These are phyloP conservation scores for Potorous gilbertii DNA, from an alignment of 2,797 vertebrate genomes.

Conservation along the genomic window DNA sequence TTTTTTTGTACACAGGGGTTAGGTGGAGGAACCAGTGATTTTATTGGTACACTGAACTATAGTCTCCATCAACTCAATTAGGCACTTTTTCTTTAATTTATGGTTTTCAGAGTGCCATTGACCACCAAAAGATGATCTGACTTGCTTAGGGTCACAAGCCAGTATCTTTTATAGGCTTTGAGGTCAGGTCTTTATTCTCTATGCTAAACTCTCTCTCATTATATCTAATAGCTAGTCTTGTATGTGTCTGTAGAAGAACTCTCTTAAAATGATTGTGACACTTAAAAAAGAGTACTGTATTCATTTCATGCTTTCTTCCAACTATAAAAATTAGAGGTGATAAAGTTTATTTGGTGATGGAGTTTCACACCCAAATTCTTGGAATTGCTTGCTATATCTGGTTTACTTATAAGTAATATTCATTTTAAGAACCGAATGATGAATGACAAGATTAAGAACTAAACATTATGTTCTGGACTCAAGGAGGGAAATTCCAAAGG, in stretches of 20 bases:
- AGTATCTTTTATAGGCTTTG: background rate
- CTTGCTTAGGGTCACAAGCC: background rate
- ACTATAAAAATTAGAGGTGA: constrained; percentile 7
- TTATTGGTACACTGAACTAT: background rate
- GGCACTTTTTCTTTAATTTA: background rate
- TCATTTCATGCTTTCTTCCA: background rate
- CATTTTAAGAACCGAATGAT: background rate
- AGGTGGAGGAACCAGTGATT: background rate
- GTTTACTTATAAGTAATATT: background rate
- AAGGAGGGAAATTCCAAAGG: background rate
- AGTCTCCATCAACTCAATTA: background rate
- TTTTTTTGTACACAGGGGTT: background rate
- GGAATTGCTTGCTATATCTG: background rate
- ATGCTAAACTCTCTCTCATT: background rate
- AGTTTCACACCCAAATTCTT: background rate
- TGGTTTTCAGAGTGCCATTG: background rate
- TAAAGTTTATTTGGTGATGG: background rate
- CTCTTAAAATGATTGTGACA: background rate
- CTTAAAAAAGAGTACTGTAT: background rate
- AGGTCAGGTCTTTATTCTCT: background rate
- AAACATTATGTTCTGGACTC: background rate
- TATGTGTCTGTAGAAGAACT: background rate
- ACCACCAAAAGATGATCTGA: background rate
- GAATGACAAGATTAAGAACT: background rate
- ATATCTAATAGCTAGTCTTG: background rate